Evolutionary conservation across 2,113 vertebrate species (phyloP), one percentile per base, ranked within the genome.

Genomic region (Podarcis muralis): DNA sequence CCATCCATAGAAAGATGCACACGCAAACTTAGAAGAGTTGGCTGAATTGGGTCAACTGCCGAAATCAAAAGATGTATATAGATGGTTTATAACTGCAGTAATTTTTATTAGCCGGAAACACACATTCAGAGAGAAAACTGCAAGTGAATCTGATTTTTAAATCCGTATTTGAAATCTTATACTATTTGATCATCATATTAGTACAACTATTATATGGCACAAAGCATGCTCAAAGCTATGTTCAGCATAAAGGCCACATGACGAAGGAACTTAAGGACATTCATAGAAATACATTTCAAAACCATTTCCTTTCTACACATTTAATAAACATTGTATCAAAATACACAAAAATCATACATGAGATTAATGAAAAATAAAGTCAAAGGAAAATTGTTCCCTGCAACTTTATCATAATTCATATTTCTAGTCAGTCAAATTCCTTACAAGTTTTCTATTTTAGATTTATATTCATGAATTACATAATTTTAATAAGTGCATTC

Each of bases 311-410:
- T 96, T 97, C 97, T 97, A 96, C 96, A 95, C 96, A 96, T 98
- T 98, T 98, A 98, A 99, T 98, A 98, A 98, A 98, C 96, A 97
- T 97, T 97, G 96, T 97, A 97, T 98, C 98, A 98, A 92, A 98
- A 97, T 95, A 98, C 98, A 98, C 97, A 94, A 97, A 4, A 98
- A 98, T 97, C 96, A 92, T 8, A 95, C 96, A 97, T 97, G 98
- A 98, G 98, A 98, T 98, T 98, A 98, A 99, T 98, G 98, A 69
- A 99, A 99, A 98, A 99, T 96, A 96, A 98, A 98, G 98, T 98
- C 98, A 98, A 96, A 18, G 96, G 97, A 95, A 97, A 98, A 99
- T 98, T 98, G 97, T 98, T 98, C 97, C 92, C 99, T 98, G 98
- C 98, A 99, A 97, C 98, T 98, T 98, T 98, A 98, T 98, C 98